These are phyloP conservation scores for Epirrhoe tristata DNA, from an alignment of 2,888 invertebrate genomes.

Conservation along the genomic window DNA sequence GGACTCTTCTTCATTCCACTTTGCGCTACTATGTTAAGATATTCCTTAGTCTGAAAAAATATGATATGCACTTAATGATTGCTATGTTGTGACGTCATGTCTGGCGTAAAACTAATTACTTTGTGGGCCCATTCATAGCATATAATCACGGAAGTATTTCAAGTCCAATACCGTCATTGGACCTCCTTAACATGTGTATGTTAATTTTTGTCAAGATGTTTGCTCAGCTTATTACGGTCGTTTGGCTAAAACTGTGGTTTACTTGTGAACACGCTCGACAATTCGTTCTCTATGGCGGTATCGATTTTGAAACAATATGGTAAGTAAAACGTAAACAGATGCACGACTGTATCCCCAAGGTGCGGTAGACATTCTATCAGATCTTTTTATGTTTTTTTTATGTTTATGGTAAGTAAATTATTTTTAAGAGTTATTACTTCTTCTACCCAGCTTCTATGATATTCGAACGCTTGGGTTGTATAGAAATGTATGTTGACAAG, in stretches of 20 bases:
- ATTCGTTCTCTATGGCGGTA: neutral
- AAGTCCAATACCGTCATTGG: slow-evolving; percentile 35
- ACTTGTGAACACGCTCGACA: slow-evolving; percentile 17
- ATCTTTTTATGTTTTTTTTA: too few relatives aligned
- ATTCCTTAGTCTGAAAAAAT: neutral
- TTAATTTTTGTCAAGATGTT: slow-evolving; percentile 48
- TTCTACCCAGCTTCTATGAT: too few relatives aligned
- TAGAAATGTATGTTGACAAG: neutral
- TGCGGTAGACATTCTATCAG: too few relatives aligned
- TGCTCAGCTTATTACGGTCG: slow-evolving; percentile 46
- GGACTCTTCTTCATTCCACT: neutral
- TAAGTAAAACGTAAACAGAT: too few relatives aligned
- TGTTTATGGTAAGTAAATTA: too few relatives aligned
- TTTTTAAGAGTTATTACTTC: neutral
- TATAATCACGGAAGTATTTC: slow-evolving; percentile 27
- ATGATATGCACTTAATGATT: neutral
- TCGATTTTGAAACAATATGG: neutral
- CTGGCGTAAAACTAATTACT: neutral
- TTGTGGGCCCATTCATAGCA: neutral
- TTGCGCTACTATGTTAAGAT: too few relatives aligned
- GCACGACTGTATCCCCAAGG: too few relatives aligned
- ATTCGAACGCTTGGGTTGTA: too few relatives aligned
- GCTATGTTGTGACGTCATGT: neutral
- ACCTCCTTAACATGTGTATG: slow-evolving; percentile 42
- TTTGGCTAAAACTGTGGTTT: slow-evolving; percentile 28